Conservation (phyloP, 2,888 invertebrate species). For the Podabrus alpinus region DNA sequence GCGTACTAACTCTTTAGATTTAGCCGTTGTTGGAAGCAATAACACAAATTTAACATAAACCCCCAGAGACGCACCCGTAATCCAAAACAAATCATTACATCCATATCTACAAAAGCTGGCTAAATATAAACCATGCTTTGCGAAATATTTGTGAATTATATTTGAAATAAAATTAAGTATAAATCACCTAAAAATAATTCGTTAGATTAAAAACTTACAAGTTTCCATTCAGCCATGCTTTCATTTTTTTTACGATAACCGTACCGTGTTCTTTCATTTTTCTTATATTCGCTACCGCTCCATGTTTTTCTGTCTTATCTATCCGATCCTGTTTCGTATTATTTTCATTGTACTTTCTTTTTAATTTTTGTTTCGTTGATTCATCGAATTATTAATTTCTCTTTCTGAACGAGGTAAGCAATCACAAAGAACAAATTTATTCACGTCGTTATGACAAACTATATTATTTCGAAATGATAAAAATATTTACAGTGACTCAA, state of each 20-base stretch:
- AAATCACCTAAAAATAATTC: not conserved
- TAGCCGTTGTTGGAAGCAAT: not conserved
- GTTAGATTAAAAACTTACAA: not conserved
- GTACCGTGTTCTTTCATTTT: not conserved
- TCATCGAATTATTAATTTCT: not conserved
- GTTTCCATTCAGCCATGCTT: not conserved
- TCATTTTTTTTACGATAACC: not conserved
- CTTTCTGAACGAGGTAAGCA: not conserved
- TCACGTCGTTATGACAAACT: too few species aligned
- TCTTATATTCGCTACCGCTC: not conserved
- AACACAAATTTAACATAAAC: not conserved
- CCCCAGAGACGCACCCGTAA: not conserved
- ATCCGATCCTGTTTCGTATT: not conserved
- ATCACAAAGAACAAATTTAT: too few species aligned
- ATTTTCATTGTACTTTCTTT: not conserved
- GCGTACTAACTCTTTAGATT: not conserved
- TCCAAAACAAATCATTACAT: not conserved
- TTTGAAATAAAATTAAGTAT: not conserved
- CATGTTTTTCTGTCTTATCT: not conserved
- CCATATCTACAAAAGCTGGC: not conserved
- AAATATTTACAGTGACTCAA: too few species aligned
- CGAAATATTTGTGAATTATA: not conserved
- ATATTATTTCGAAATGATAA: too few species aligned
- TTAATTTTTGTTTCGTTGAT: not conserved
- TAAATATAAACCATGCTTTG: not conserved